Evolutionary conservation across 2,113 vertebrate species (phyloP).

Genomic region (Lepidothrix coronata): DNA sequence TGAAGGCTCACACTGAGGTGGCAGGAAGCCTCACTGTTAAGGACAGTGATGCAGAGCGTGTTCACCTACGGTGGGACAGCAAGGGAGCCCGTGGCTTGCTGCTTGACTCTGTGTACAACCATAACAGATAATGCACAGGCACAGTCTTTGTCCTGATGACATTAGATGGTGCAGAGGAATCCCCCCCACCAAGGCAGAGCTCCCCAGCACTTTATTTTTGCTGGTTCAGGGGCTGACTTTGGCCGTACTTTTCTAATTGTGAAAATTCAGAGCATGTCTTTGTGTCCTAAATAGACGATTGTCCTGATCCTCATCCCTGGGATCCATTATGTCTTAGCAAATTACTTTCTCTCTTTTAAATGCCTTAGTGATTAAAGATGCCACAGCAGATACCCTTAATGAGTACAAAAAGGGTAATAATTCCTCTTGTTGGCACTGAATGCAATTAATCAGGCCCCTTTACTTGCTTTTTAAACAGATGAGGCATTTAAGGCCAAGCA

Average conservation of each 20-base stretch:
- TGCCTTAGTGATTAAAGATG: slow-evolving; percentile 61
- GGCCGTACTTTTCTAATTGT: neutral
- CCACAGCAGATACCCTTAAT: slow-evolving; percentile 55
- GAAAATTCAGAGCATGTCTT: neutral
- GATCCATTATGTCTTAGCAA: slow-evolving; percentile 53
- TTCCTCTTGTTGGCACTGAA: slow-evolving; percentile 49
- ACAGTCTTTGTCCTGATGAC: neutral
- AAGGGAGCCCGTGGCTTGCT: neutral
- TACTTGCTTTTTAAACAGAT: slow-evolving; percentile 54
- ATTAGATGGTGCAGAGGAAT: neutral
- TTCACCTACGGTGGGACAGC: neutral
- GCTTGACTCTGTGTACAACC: neutral
- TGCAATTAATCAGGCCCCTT: slow-evolving; percentile 60
- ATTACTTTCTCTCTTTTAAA: slow-evolving; percentile 60
- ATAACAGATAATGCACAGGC: neutral
- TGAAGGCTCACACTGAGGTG: neutral
- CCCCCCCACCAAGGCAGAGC: neutral
- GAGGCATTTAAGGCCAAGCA: slow-evolving; percentile 53
- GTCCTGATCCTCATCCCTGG: slow-evolving; percentile 20
- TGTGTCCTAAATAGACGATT: slow-evolving; percentile 41
- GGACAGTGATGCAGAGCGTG: neutral
- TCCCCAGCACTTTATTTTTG: neutral
- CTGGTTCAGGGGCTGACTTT: neutral
- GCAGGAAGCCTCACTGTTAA: neutral
- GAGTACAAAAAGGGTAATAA: slow-evolving; percentile 64